Base-by-base conservation (phyloP, 2,113 vertebrate species). In the Rhinogobius similis region DNA sequence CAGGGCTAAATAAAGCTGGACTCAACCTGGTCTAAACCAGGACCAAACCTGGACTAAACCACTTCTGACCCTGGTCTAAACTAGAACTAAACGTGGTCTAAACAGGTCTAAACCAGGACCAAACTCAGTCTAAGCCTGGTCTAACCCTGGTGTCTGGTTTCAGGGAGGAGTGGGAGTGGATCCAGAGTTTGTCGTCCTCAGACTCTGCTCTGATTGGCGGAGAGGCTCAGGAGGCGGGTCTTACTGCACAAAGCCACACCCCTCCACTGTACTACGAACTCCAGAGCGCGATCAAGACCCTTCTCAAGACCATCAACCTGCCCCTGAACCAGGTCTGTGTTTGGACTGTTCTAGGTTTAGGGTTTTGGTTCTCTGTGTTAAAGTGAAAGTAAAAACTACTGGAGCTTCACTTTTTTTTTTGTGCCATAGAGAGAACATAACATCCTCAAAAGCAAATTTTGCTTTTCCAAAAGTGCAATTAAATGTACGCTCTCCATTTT, bases 151-250 rank as follows among this genome's bases (percentile, higher is more conserved):
- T 23, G 24, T 11, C 4, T 24, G 21, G 11, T 59, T 29, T 82
- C 69, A 98, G 97, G 93, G 96, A 98, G 84, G 97, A 99, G 88
- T 99, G 97, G 97, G 96, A 97, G 88, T 97, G 96, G 96, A 92
- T 99, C 92, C 96, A 96, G 93, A 95, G 82, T 41, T 91, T 97
- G 80, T 93, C 93, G 68, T 90, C 92, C 10, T 94, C 94, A 75
- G 93, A 94, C 53, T 78, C 91, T 86, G 95, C 96, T 87, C 93
- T 3, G 14, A 43, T 1, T 2, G 26, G 27, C 0, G 93, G 92
- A 81, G 93, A 92, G 53, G 56, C 88, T 82, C 94, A 97, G 92
- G 95, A 86, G 92, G 91, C 90, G 86, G 95, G 93, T 91, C 93
- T 92, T 78, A 82, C 77, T 72, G 68, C 90, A 63, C 94, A 94